Conservation (phyloP, 2,888 invertebrate species). For the Teinopalpus imperialis region DNA sequence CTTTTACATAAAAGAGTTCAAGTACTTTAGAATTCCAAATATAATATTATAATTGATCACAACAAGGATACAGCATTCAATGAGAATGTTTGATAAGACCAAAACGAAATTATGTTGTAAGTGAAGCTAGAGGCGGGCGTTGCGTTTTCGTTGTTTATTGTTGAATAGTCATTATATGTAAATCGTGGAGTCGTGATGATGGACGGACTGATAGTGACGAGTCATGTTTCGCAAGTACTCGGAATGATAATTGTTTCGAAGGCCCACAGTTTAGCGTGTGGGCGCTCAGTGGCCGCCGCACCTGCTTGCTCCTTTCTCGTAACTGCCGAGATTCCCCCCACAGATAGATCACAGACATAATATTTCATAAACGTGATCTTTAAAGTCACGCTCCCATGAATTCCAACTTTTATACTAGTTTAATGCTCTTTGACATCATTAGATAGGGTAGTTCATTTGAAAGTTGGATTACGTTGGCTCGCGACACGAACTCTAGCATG, state of each 20-base stretch:
- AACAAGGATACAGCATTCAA: constrained; percentile 23
- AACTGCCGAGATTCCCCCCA: constrained; percentile 51
- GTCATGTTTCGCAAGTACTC: constrained; percentile 74
- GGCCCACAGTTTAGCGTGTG: constrained; percentile 51
- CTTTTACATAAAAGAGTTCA: too few species aligned
- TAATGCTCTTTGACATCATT: constrained; percentile 26
- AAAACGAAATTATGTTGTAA: constrained; percentile 53
- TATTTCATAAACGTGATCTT: constrained; percentile 79
- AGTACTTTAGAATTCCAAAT: too few species aligned
- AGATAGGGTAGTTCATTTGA: constrained; percentile 47
- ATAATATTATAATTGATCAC: neutral
- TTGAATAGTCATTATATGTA: constrained; percentile 80
- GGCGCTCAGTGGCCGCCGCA: constrained; percentile 48
- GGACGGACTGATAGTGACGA: constrained; percentile 74
- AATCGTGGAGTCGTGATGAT: constrained; percentile 79
- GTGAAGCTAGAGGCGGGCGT: constrained; percentile 41
- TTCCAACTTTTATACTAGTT: constrained; percentile 40
- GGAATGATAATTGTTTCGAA: constrained; percentile 74
- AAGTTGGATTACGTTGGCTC: constrained; percentile 46
- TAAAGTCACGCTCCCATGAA: constrained; percentile 59
- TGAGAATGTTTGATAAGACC: constrained; percentile 34
- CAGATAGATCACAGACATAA: constrained; percentile 67
- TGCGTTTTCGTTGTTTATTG: constrained; percentile 72
- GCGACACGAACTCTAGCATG: constrained; percentile 39
- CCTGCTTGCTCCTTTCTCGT: constrained; percentile 59